phyloP scores from a whole-genome alignment of 2,113 vertebrate species.

The Actenoides lindsayi region DNA sequence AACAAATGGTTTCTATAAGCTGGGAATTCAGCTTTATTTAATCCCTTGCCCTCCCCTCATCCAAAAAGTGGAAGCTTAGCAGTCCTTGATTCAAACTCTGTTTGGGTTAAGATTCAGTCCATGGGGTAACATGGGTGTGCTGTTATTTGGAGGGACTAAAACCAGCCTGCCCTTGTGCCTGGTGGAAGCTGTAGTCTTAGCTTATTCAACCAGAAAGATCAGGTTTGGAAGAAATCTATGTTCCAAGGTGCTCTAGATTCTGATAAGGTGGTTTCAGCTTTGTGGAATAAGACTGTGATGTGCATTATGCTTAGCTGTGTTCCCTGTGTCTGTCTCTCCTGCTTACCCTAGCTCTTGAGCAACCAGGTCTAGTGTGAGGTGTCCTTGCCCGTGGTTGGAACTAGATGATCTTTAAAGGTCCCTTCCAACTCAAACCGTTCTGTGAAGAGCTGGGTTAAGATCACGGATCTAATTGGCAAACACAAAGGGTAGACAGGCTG shows the following conservation, averaged over 20 bases:
- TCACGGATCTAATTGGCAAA: conserved; percentile 13
- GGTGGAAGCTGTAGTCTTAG: not conserved
- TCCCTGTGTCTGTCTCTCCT: not conserved
- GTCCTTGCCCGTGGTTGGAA: too few relatives aligned
- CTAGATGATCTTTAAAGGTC: too few relatives aligned
- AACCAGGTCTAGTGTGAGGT: not conserved
- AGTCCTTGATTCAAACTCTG: not conserved
- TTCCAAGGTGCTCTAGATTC: not conserved
- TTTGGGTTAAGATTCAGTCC: not conserved
- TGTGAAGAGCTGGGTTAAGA: not conserved
- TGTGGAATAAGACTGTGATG: not conserved
- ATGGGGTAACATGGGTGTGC: not conserved
- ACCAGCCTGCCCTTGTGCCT: not conserved
- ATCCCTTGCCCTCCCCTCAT: not conserved
- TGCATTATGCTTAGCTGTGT: not conserved
- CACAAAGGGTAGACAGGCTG: conserved; percentile 19
- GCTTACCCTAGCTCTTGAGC: too few relatives aligned
- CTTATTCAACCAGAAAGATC: not conserved
- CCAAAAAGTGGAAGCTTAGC: not conserved
- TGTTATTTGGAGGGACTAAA: not conserved
- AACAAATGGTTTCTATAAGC: not conserved
- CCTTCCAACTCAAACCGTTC: too few relatives aligned
- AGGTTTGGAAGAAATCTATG: not conserved
- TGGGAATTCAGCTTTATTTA: not conserved
- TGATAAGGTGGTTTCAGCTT: not conserved